Evolutionary conservation across 2,113 vertebrate genomes (phyloP).

Genomic region (Cinclus cinclus): DNA sequence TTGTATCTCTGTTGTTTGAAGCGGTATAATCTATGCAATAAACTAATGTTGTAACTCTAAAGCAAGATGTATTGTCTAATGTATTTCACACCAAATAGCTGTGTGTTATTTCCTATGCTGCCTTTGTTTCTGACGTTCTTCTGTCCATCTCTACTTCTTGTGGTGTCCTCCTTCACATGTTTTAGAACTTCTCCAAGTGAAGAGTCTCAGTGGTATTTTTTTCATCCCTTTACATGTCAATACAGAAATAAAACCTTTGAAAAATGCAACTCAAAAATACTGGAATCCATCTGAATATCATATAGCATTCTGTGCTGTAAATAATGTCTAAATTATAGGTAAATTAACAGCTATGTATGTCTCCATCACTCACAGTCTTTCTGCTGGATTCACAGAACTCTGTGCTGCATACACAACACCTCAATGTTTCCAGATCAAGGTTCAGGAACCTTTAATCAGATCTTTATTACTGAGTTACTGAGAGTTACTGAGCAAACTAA

Average conservation of each 20-base stretch:
- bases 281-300: neutral
- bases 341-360: neutral
- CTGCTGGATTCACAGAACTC: neutral
- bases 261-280: neutral
- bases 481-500: neutral
- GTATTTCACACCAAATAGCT: neutral
- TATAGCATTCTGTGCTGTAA: neutral
- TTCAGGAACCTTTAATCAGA: neutral
- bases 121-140: neutral
- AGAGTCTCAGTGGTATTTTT: neutral
- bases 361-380: neutral
- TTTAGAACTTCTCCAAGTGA: neutral
- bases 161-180: neutral
- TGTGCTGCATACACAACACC: neutral
- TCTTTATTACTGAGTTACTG: neutral
- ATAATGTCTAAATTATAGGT: neutral
- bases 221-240: neutral
- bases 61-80: neutral
- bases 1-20: neutral
- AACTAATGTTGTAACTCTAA: neutral
- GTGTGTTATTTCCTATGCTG: neutral
- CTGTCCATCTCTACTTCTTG: neutral
- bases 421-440: neutral
- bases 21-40: neutral
- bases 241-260: neutral